A percentile compares a stretch with the other conserved stretches of the same genome.
phyloP scores from a whole-genome alignment of 2,113 vertebrate species.

The Aplodontia rufa region DNA sequence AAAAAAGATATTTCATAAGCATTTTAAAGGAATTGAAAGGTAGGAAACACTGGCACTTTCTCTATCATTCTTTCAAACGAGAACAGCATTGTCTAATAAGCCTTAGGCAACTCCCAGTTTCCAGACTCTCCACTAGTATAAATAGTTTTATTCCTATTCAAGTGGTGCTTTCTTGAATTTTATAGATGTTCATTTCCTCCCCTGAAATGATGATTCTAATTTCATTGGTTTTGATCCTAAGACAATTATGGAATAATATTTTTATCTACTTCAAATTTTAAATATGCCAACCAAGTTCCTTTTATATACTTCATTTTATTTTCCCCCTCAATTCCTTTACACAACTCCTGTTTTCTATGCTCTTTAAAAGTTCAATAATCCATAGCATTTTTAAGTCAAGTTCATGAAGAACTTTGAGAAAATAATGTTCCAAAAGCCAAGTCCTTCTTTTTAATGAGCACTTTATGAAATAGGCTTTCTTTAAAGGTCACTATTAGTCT shows the following conservation, averaged over 20 bases:
- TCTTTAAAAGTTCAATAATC: slow-evolving; percentile 7
- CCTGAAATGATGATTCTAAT: background rate
- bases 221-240: background rate
- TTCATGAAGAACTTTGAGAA: slow-evolving; percentile 30
- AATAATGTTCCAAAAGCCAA: slow-evolving; percentile 25
- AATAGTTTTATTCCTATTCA: background rate
- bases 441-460: background rate
- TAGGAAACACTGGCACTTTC: background rate
- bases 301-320: background rate
- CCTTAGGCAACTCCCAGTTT: background rate
- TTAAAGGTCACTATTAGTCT: slow-evolving; percentile 10
- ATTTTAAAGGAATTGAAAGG: background rate
- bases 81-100: background rate
- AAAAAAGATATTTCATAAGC: background rate
- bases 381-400: slow-evolving; percentile 14
- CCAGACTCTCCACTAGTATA: background rate
- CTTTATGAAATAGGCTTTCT: background rate
- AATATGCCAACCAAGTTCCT: background rate
- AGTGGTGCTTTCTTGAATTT: background rate
- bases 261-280: slow-evolving; percentile 25
- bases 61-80: background rate
- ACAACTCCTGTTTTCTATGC: background rate
- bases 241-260: background rate
- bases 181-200: background rate
- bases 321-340: background rate